A percentile compares a stretch with the other conserved stretches of the same genome.
These are phyloP conservation scores for Oreortyx pictus DNA, from an alignment of 2,797 vertebrate genomes.

Conservation along the genomic window DNA sequence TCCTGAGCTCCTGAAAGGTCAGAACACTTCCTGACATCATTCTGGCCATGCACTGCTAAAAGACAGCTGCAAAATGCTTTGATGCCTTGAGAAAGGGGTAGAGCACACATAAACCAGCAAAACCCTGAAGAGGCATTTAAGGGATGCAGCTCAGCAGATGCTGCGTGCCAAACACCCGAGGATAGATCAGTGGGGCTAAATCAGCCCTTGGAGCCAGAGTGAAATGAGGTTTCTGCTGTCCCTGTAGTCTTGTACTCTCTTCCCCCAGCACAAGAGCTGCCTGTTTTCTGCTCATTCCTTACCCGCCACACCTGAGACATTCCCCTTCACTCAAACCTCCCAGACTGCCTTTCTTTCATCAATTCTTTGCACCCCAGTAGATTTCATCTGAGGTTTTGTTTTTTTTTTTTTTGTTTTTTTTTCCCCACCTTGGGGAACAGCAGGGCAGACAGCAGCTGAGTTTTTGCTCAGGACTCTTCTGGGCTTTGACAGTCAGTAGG, in stretches of 20 bases:
- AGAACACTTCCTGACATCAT: not conserved
- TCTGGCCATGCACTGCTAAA: not conserved
- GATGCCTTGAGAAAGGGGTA: not conserved
- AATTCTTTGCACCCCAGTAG: not conserved
- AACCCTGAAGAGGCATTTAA: not conserved
- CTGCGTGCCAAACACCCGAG: not conserved
- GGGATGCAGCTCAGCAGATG: not conserved
- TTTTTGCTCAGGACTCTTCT: not conserved
- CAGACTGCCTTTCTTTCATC: not conserved
- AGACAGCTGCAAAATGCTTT: not conserved
- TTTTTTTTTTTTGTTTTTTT: too few species aligned
- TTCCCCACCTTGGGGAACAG: accelerated
- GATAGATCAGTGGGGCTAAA: not conserved
- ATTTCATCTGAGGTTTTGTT: not conserved
- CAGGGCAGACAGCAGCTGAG: not conserved
- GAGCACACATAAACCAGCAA: not conserved
- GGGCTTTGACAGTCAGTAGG: too few species aligned
- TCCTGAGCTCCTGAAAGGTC: not conserved
- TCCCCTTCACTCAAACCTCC: not conserved
- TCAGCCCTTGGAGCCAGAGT: accelerated
- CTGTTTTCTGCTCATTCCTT: not conserved
- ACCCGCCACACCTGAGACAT: accelerated
- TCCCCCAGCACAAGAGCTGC: accelerated
- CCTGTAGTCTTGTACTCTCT: not conserved
- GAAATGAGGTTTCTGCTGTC: not conserved